Evolutionary conservation across 2,888 invertebrate species (phyloP).

Genomic region (Ornithoptera alexandrae): DNA sequence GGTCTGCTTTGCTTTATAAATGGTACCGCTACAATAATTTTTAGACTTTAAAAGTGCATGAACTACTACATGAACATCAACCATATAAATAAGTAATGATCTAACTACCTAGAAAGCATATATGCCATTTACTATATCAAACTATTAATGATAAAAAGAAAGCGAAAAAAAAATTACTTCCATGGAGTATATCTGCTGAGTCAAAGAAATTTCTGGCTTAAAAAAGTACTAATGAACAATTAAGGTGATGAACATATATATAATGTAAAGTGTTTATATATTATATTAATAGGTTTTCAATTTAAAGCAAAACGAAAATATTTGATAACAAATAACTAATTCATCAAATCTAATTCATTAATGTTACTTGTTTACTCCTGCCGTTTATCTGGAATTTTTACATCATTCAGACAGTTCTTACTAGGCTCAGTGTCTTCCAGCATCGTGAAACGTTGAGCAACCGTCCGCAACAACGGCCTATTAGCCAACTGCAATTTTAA

Average conservation of each 20-base stretch:
- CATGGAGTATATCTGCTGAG: too few relatives aligned
- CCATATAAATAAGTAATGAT: too few relatives aligned
- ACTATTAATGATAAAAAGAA: too few relatives aligned
- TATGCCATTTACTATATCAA: too few relatives aligned
- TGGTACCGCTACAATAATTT: too few relatives aligned
- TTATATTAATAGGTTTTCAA: not conserved
- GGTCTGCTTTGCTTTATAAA: too few relatives aligned
- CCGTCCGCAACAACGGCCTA: conserved; percentile 33
- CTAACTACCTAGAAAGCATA: too few relatives aligned
- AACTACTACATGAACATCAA: too few relatives aligned
- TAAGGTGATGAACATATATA: not conserved
- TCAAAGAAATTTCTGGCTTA: too few relatives aligned
- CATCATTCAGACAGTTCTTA: conserved; percentile 16
- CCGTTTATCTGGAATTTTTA: not conserved
- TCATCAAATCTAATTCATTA: not conserved
- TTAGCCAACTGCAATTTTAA: conserved; percentile 51
- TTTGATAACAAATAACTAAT: not conserved
- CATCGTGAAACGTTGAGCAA: conserved; percentile 39
- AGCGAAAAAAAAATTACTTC: too few relatives aligned
- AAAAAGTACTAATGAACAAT: too few relatives aligned
- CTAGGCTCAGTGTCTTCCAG: conserved; percentile 23
- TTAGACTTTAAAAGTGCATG: too few relatives aligned
- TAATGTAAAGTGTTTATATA: not conserved
- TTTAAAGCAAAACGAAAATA: not conserved
- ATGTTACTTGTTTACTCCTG: not conserved